Evolutionary conservation across 2,797 vertebrate species (phyloP).

Genomic region (Sebastiscus tertius): DNA sequence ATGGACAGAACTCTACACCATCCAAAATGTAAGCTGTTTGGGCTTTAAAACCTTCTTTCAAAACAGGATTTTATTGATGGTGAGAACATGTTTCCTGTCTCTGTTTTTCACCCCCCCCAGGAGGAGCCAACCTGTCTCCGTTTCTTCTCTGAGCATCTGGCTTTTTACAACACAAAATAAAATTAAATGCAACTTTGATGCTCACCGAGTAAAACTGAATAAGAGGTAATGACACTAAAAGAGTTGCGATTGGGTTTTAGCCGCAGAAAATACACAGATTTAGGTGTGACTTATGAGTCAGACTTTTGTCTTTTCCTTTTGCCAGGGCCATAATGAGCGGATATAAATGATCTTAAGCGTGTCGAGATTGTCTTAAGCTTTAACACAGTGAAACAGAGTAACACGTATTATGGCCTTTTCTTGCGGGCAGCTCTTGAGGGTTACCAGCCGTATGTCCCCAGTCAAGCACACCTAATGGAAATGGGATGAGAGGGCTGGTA

Average conservation of each 20-base stretch:
- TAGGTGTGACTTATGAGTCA: conserved; percentile 12
- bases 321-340: conserved; percentile 32
- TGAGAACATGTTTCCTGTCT: conserved; percentile 42
- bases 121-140: conserved; percentile 61
- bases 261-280: not conserved
- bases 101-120: conserved; percentile 20
- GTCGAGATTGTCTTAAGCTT: conserved; percentile 51
- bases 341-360: conserved; percentile 37
- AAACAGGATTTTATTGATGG: conserved; percentile 30
- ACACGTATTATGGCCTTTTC: conserved; percentile 54
- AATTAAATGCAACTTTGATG: conserved; percentile 54
- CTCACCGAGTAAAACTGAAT: conserved; percentile 37
- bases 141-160: conserved; percentile 61
- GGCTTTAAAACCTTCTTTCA: conserved; percentile 18
- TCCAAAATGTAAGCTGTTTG: not conserved
- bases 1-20: not conserved
- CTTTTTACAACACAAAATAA: conserved; percentile 50
- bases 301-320: conserved; percentile 2
- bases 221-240: conserved; percentile 3
- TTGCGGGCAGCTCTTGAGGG: conserved; percentile 55
- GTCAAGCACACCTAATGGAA: conserved; percentile 54
- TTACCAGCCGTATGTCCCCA: conserved; percentile 69
- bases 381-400: conserved; percentile 48
- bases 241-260: not conserved
- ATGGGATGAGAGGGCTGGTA: conserved; percentile 41